Conservation (phyloP, 2,888 invertebrate species). For the Apantesis nais region DNA sequence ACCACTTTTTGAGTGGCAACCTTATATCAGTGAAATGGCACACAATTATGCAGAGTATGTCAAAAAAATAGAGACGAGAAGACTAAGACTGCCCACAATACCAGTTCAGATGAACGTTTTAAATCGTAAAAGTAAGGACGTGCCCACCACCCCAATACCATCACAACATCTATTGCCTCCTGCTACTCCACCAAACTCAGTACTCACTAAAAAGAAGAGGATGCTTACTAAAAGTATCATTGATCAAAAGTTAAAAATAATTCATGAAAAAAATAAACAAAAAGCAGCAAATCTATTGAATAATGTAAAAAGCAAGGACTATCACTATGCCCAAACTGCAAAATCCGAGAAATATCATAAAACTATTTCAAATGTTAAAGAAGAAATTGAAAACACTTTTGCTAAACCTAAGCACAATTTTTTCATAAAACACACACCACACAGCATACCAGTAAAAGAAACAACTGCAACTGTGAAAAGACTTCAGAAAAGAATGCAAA, state of each 20-base stretch:
- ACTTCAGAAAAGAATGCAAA: slow-evolving; percentile 78
- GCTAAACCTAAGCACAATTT: slow-evolving; percentile 49
- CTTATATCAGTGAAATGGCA: slow-evolving; percentile 75
- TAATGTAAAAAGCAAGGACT: slow-evolving; percentile 63
- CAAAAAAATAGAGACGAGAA: slow-evolving; percentile 64
- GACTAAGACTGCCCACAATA: slow-evolving; percentile 65
- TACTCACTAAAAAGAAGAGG: slow-evolving; percentile 55
- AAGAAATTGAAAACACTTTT: slow-evolving; percentile 56
- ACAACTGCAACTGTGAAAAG: slow-evolving; percentile 82
- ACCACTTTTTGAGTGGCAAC: slow-evolving; percentile 80
- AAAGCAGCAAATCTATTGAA: slow-evolving; percentile 64
- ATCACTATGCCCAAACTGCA: slow-evolving; percentile 59
- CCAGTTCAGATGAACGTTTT: slow-evolving; percentile 71
- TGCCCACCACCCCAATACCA: slow-evolving; percentile 17
- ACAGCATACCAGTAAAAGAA: slow-evolving; percentile 65
- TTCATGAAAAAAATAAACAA: slow-evolving; percentile 70
- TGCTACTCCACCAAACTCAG: slow-evolving; percentile 64
- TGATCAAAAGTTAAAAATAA: slow-evolving; percentile 67
- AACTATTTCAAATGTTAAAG: slow-evolving; percentile 56
- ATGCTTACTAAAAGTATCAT: slow-evolving; percentile 73
- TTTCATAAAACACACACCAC: slow-evolving; percentile 41
- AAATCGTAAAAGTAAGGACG: slow-evolving; percentile 59
- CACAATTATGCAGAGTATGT: slow-evolving; percentile 68
- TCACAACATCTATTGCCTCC: slow-evolving; percentile 33
- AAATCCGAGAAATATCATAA: slow-evolving; percentile 62